phyloP scores from a whole-genome alignment of 2,113 vertebrate species.

The Crypturellus undulatus region DNA sequence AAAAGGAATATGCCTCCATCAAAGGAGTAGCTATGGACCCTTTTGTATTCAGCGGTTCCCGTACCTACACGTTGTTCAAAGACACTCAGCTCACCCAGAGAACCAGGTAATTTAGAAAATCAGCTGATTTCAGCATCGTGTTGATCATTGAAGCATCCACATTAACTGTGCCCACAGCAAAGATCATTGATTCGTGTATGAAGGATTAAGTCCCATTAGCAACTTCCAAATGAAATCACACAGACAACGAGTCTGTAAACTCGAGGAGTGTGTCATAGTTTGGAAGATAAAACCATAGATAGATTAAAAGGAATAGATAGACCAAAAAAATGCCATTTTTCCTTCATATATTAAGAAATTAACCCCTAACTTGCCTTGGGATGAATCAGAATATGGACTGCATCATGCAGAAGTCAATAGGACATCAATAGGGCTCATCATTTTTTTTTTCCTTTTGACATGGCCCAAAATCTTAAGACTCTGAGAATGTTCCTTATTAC shows the following conservation, averaged over 20 bases:
- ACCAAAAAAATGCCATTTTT: neutral
- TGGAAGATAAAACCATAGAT: neutral
- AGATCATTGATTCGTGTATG: neutral
- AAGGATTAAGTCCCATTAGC: neutral
- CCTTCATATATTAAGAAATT: neutral
- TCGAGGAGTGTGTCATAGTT: neutral
- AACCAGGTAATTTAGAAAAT: constrained; percentile 79
- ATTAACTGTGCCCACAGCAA: neutral
- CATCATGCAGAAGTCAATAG: neutral
- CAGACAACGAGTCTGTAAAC: neutral
- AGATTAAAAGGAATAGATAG: neutral
- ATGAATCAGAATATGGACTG: neutral
- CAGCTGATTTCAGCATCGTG: neutral
- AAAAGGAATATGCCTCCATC: constrained; percentile 84
- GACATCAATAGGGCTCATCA: neutral
- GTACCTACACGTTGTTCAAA: constrained; percentile 86
- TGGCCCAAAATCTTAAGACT: neutral
- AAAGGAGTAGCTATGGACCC: constrained; percentile 88
- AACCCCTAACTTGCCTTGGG: neutral
- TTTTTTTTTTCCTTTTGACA: no score
- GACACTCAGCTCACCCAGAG: constrained; percentile 87
- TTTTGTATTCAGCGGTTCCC: constrained; percentile 81
- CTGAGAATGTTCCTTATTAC: neutral
- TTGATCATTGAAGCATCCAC: rapidly evolving
- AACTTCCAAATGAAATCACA: neutral